Evolutionary conservation across 37 sponge, comb jelly and placozoan species (phyloP).

Genomic region (Chondrosia reniformis): DNA sequence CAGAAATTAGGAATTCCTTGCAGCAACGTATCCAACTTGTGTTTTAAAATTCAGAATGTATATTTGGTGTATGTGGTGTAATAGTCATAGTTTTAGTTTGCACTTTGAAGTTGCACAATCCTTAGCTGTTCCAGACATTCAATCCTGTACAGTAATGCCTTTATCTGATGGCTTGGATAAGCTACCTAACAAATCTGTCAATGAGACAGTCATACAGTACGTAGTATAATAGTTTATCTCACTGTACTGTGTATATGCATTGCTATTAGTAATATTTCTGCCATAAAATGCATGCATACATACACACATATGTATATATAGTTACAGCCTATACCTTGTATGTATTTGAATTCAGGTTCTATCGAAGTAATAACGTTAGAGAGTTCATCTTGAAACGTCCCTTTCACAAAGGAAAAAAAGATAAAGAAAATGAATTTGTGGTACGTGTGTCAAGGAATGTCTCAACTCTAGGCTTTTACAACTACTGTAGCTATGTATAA

Average conservation of each 20-base stretch:
- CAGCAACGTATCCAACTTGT: constrained; percentile 59
- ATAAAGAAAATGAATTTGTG: constrained; percentile 73
- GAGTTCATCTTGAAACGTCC: constrained; percentile 65
- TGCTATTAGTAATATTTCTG: background rate
- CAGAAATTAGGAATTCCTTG: constrained; percentile 53
- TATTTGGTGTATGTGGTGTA: background rate
- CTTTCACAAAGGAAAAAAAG: constrained; percentile 64
- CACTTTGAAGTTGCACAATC: background rate
- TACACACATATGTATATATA: background rate
- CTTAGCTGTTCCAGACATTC: constrained; percentile 50
- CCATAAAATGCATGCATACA: background rate
- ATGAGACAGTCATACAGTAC: constrained; percentile 49
- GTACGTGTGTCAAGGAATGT: no score
- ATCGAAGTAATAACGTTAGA: constrained; percentile 54
- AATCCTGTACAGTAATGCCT: constrained; percentile 70
- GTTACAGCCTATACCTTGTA: background rate
- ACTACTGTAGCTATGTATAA: background rate
- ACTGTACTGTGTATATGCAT: background rate
- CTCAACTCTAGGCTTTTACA: background rate
- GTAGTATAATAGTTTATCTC: background rate
- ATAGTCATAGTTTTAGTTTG: background rate
- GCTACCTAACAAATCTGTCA: constrained; percentile 58
- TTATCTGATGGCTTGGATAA: constrained; percentile 49
- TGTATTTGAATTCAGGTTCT: constrained; percentile 41
- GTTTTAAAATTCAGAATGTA: background rate